Base-by-base conservation (phyloP, 2,888 invertebrate genomes). In the Dryomyza anilis region DNA sequence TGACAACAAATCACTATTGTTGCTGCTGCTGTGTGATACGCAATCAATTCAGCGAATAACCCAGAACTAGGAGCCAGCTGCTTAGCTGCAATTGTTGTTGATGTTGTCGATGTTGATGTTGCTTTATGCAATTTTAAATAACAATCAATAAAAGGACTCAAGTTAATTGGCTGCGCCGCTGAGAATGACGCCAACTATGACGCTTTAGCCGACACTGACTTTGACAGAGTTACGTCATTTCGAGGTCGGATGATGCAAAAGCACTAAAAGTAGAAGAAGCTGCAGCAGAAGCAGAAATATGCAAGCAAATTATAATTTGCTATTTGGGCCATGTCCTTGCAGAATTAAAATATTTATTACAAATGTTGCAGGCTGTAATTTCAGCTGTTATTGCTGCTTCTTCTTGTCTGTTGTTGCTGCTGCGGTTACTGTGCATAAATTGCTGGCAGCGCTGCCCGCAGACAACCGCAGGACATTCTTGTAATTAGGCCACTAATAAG, bases 31-130 rank as follows among this genome's bases (percentile, higher is more conserved):
- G 23, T 52, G 50, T 29, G 27, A 52, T 39, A 56, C 25, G 21
- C 57, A 57, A 57, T 43, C 43, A 30, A 33, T 57, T 43, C 29
- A 57, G 19, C 50, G 33, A 23, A 23, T 50, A 23, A 59, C 30
- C 33, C 23, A 16, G 23, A 23, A 29, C 16, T 59, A 60, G 21
- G 36, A 12, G 23, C 50, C 16, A 60, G n/a, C 25, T 30, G 6
- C 5, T 33, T 6, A 10, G 23, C 21, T 27, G 5, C 6, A 19
- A 19, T 16, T 2, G 29, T 46, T 58, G 46, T 27, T 58, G 45
- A 3, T 45, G 19, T 27, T 58, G 23, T 25, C 16, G 39, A n/a
- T 43, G 43, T 14, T 57, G 25, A 10, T 36, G 27, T 50, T 21
- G 25, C 14, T n/a, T n/a, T n/a, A n/a, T n/a, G n/a, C n/a, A n/a